Evolutionary conservation across 2,888 invertebrate genomes (phyloP).

Genomic region (Parthenolecanium corni): DNA sequence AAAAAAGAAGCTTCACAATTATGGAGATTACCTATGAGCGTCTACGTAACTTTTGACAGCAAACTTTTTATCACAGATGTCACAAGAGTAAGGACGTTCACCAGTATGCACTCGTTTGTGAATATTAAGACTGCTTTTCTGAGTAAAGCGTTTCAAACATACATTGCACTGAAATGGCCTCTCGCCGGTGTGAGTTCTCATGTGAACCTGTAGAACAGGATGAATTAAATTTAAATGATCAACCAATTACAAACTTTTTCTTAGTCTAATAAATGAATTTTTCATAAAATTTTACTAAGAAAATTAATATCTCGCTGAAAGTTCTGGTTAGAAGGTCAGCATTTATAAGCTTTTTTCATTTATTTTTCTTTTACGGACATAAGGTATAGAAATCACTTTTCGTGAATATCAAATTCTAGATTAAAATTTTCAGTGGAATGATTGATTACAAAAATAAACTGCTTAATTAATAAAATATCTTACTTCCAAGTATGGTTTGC

Average conservation of each 20-base stretch:
- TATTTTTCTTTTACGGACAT: too few species aligned
- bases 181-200: slow-evolving; percentile 66
- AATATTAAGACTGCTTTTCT: slow-evolving; percentile 69
- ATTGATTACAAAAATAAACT: not conserved
- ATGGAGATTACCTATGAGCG: slow-evolving; percentile 50
- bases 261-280: not conserved
- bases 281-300: not conserved
- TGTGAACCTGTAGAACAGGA: slow-evolving; percentile 48
- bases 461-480: not conserved
- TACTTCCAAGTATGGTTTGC: slow-evolving; percentile 62
- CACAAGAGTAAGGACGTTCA: slow-evolving; percentile 64
- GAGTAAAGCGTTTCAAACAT: slow-evolving; percentile 65
- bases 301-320: too few species aligned
- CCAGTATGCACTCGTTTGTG: slow-evolving; percentile 71
- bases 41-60: slow-evolving; percentile 71
- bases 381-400: too few species aligned
- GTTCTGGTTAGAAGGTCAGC: too few species aligned
- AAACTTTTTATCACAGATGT: slow-evolving; percentile 66
- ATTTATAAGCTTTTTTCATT: too few species aligned
- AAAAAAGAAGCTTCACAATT: too few species aligned
- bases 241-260: not conserved
- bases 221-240: not conserved
- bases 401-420: too few species aligned
- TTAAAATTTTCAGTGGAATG: not conserved
- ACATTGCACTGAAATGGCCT: slow-evolving; percentile 61